These are phyloP conservation scores for Poecilia wingei DNA, from an alignment of 2,797 vertebrate species.

Conservation along the genomic window DNA sequence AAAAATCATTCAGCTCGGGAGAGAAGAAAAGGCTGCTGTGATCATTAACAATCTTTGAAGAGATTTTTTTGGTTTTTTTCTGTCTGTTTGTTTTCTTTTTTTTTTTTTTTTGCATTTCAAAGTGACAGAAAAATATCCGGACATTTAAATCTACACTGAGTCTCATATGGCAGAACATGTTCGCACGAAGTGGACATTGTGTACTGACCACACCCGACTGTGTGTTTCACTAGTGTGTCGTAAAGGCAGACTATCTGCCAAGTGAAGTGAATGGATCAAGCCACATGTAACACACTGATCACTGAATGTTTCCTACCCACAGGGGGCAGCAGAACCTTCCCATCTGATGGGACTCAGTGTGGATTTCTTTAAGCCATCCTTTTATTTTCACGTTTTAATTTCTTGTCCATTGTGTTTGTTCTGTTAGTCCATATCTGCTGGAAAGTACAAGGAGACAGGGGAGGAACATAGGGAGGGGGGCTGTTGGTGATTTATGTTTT, in stretches of 20 bases:
- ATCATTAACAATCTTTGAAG: constrained; percentile 60
- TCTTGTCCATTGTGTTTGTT: constrained; percentile 58
- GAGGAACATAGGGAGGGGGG: background rate
- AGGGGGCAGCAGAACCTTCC: constrained; percentile 28
- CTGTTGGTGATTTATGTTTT: constrained; percentile 46
- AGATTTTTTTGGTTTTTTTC: constrained; percentile 43
- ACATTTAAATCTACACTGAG: constrained; percentile 38
- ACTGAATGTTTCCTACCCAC: constrained; percentile 16
- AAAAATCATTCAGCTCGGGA: constrained; percentile 61
- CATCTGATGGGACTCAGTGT: constrained; percentile 24
- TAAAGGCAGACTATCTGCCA: constrained; percentile 25
- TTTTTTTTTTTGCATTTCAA: constrained; percentile 58
- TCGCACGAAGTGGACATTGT: background rate
- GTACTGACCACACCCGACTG: constrained; percentile 26
- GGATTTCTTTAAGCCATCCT: constrained; percentile 45
- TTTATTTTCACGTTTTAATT: constrained; percentile 57
- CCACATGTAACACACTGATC: constrained; percentile 22
- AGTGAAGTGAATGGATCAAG: constrained; percentile 21
- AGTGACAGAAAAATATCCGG: constrained; percentile 64
- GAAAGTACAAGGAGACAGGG: constrained; percentile 61
- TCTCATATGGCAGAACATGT: constrained; percentile 22
- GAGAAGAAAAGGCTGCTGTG: constrained; percentile 63
- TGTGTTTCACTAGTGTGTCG: constrained; percentile 21
- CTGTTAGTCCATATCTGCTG: constrained; percentile 73
- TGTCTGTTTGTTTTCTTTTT: constrained; percentile 48